These are phyloP conservation scores for Smutsia gigantea DNA, from an alignment of 2,797 vertebrate species.

Conservation along the genomic window DNA sequence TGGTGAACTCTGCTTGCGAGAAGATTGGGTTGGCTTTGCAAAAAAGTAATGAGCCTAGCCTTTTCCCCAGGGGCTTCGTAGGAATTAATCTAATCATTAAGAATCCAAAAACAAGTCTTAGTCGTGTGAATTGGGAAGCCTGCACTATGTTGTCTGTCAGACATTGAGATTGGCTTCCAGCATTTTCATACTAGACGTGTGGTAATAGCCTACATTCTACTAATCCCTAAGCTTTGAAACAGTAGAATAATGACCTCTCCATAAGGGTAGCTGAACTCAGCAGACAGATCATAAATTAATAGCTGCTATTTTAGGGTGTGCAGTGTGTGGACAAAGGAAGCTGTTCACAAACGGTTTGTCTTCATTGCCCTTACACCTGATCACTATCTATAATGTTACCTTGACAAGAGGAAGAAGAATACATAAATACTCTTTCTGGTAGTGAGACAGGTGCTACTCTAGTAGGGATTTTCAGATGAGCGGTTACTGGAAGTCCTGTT, in stretches of 20 bases:
- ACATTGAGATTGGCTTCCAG: background rate
- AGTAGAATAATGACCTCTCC: background rate
- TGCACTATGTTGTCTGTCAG: background rate
- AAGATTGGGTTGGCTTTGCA: background rate
- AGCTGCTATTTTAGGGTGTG: background rate
- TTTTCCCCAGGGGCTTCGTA: background rate
- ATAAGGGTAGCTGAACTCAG: background rate
- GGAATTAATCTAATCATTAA: background rate
- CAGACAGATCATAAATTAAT: background rate
- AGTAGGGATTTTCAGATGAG: background rate
- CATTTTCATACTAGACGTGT: background rate
- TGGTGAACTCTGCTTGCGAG: background rate
- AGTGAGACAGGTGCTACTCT: background rate
- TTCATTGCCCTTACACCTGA: background rate
- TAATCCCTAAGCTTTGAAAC: background rate
- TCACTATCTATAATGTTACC: background rate
- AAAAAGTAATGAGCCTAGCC: background rate
- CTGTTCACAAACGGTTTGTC: background rate
- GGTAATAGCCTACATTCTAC: background rate
- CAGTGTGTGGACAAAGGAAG: background rate
- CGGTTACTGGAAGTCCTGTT: background rate
- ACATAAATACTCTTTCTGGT: background rate
- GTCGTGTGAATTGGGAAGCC: background rate
- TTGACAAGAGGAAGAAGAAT: background rate
- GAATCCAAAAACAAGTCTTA: slow-evolving; percentile 1